Percentiles rank a stretch among this genome's conserved stretches.
Conservation (phyloP, 2,888 invertebrate genomes). For the Siphonodentalium dalli region DNA sequence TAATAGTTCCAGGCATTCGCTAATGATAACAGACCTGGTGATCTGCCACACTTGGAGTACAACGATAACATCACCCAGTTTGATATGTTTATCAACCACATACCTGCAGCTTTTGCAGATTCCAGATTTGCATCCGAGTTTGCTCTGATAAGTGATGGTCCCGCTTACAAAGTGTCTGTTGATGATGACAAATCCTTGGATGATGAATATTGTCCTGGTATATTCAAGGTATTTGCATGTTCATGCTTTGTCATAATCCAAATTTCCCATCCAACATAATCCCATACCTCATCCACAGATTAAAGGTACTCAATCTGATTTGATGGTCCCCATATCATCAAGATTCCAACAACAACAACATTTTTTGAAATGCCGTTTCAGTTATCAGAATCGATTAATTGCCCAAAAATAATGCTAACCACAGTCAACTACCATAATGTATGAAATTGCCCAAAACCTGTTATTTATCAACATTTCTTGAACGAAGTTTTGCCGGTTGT, state of each 20-base stretch:
- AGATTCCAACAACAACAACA: too few relatives aligned
- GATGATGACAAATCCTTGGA: conserved; percentile 72
- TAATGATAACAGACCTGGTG: conserved; percentile 67
- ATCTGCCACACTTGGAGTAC: conserved; percentile 74
- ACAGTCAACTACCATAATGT: too few relatives aligned
- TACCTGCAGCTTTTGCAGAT: conserved; percentile 60
- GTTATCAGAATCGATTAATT: too few relatives aligned
- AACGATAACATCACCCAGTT: conserved; percentile 74
- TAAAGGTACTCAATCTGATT: too few relatives aligned
- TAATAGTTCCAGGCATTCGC: conserved; percentile 71
- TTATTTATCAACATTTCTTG: too few relatives aligned
- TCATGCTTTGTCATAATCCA: background rate
- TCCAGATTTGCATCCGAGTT: conserved; percentile 73
- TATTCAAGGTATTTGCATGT: conserved; percentile 71
- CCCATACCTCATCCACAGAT: too few relatives aligned
- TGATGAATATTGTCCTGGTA: conserved; percentile 79
- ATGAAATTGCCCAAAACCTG: too few relatives aligned
- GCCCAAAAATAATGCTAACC: too few relatives aligned
- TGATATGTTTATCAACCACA: conserved; percentile 72
- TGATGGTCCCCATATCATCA: too few relatives aligned
- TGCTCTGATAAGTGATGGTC: conserved; percentile 67
- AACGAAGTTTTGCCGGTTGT: too few relatives aligned
- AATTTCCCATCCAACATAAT: too few relatives aligned
- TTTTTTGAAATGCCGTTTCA: too few relatives aligned
- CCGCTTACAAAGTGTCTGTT: conserved; percentile 41